Conservation (phyloP, 2,888 invertebrate genomes). For the Leuctra nigra region DNA sequence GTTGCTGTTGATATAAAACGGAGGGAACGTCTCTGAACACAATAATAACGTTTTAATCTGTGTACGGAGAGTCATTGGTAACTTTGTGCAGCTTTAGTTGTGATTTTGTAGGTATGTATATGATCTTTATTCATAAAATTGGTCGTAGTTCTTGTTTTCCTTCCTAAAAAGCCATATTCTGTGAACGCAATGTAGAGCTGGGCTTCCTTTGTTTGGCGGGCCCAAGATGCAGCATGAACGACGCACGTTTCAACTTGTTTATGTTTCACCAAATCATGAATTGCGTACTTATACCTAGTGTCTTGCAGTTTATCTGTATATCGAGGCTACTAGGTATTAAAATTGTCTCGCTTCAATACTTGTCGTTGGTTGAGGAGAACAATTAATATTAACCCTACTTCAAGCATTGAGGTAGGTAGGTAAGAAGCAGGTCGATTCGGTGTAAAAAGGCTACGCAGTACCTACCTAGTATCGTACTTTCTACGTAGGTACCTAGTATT, state of each 20-base stretch:
- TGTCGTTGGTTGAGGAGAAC: too few relatives aligned
- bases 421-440: background rate
- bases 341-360: too few relatives aligned
- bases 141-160: too few relatives aligned
- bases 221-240: background rate
- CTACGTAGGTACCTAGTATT: too few relatives aligned
- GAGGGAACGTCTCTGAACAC: conserved; percentile 9
- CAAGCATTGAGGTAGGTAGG: background rate
- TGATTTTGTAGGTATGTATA: background rate
- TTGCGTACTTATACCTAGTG: too few relatives aligned
- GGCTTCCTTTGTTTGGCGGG: conserved; percentile 3
- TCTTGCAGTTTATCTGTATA: too few relatives aligned
- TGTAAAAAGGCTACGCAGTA: background rate
- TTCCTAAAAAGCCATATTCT: too few relatives aligned
- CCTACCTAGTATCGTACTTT: too few relatives aligned
- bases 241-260: background rate
- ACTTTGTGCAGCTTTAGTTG: background rate
- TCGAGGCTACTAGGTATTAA: too few relatives aligned
- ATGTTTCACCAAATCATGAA: background rate
- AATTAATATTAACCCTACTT: too few relatives aligned
- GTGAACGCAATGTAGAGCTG: background rate
- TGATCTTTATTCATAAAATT: conserved; percentile 1
- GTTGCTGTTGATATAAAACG: background rate
- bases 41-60: background rate
- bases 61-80: background rate